phyloP scores from a whole-genome alignment of 2,113 vertebrate species.

The Eudyptes chrysolophus region DNA sequence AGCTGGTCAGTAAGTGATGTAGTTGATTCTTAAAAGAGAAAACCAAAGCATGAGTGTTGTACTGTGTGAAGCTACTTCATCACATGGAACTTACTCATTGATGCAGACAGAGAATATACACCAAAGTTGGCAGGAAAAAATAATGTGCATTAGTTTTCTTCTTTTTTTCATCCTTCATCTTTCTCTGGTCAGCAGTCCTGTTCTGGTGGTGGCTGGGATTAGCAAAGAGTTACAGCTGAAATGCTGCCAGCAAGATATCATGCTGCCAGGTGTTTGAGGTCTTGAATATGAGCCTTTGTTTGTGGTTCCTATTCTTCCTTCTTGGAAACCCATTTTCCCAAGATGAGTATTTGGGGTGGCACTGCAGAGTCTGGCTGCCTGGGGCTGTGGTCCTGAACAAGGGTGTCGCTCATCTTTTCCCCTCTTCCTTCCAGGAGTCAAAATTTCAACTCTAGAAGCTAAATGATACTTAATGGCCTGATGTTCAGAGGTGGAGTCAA shows the following conservation, averaged over 20 bases:
- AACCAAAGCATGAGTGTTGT: not conserved
- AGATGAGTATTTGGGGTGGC: not conserved
- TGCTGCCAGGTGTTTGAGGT: not conserved
- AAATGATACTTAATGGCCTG: not conserved
- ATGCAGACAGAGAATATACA: not conserved
- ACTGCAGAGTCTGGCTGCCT: not conserved
- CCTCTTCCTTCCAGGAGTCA: not conserved
- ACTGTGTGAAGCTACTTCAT: not conserved
- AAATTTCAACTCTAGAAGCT: not conserved
- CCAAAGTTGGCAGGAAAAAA: not conserved
- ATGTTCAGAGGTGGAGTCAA: not conserved
- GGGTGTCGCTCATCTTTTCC: not conserved
- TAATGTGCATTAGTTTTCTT: not conserved
- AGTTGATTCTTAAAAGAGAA: not conserved
- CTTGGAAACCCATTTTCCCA: not conserved
- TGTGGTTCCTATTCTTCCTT: not conserved
- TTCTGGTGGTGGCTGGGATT: not conserved
- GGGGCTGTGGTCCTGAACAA: not conserved
- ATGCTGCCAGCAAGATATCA: not conserved
- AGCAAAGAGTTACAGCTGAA: not conserved
- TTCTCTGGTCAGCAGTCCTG: not conserved
- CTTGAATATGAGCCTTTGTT: not conserved
- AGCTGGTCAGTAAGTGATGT: not conserved
- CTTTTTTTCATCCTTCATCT: not conserved
- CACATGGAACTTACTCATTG: not conserved